Percentiles rank a stretch among this genome's conserved stretches.
These are phyloP conservation scores for Pseudomyrmex pallidus DNA, from an alignment of 1,140 invertebrate genomes.

Conservation along the genomic window DNA sequence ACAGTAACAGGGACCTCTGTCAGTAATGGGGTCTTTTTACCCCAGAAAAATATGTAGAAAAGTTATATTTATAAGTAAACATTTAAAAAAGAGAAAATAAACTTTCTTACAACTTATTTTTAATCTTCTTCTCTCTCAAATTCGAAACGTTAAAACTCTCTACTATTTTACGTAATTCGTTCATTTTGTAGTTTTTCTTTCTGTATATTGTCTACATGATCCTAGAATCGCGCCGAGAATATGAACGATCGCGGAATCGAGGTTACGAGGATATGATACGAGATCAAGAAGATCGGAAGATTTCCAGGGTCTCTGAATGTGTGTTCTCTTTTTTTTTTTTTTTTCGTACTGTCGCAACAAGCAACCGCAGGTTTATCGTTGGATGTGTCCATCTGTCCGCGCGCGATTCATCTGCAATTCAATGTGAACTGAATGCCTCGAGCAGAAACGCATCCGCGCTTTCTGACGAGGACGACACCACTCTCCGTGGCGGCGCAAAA, in stretches of 20 bases:
- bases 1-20: no score
- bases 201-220: slow-evolving; percentile 11
- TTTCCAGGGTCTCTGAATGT: slow-evolving; percentile 63
- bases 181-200: neutral
- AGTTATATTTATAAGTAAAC: no score
- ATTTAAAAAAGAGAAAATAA: no score
- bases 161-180: neutral
- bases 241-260: slow-evolving; percentile 39
- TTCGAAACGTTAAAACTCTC: no score
- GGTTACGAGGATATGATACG: slow-evolving; percentile 36
- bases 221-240: slow-evolving; percentile 5
- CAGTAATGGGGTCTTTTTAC: no score
- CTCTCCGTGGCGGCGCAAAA: slow-evolving; percentile 37
- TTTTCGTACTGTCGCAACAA: slow-evolving; percentile 70
- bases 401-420: slow-evolving; percentile 80
- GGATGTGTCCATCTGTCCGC: slow-evolving; percentile 81
- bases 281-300: slow-evolving; percentile 59
- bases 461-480: slow-evolving; percentile 70
- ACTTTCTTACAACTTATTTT: no score
- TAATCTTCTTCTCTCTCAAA: no score
- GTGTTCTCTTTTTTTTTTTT: slow-evolving; percentile 68
- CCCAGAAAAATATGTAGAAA: no score
- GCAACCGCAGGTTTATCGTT: slow-evolving; percentile 73
- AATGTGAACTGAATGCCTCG: slow-evolving; percentile 73
- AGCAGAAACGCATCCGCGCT: slow-evolving; percentile 72